Evolutionary conservation across 2,113 vertebrate genomes (phyloP), one percentile per base, ranked within the genome.

Genomic region (Narcine bancroftii): DNA sequence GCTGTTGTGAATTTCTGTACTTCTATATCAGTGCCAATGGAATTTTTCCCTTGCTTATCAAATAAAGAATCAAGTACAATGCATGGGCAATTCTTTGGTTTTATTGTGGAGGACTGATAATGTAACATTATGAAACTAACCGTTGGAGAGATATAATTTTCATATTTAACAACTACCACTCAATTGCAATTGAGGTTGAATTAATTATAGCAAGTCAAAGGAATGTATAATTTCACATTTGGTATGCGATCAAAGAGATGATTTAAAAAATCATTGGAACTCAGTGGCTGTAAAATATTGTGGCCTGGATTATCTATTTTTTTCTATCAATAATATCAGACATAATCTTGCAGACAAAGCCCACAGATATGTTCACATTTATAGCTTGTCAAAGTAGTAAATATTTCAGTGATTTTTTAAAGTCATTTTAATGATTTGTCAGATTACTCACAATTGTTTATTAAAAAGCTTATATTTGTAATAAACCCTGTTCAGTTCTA

Each of bases 1-100:
- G 94, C 94, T 95, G 93, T 95, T 94, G 94, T 95, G 96, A 95
- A 96, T 95, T 96, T 97, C 96, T 96, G 95, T 96, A 97, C 96
- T 69, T 69, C 96, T 96, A 96, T 69, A 24, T 26, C 66, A 97
- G 96, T 96, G 95, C n/a, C n/a, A 95, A 93, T 93, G 93, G 94
- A 94, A 93, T 93, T 94, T 94, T 94, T 94, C 15, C 93, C 94
- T 95, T 85, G 81, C 36, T 79, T 94, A 93, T 93, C 93, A 93
- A 50, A 93, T 93, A 93, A 93, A 93, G 93, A 92, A 92, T 85
- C 93, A 92, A 91, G 81, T 85, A 60, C 60, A 85, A 93, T 89
- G 93, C 92, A 93, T 24, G 92, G 93, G 93, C 93, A 92, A 91
- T 92, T 92, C 92, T 76, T 95, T 92, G 92, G 93, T 93, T 94